Evolutionary conservation across 2,888 invertebrate genomes (phyloP).

Genomic region (Cantharis rufa): DNA sequence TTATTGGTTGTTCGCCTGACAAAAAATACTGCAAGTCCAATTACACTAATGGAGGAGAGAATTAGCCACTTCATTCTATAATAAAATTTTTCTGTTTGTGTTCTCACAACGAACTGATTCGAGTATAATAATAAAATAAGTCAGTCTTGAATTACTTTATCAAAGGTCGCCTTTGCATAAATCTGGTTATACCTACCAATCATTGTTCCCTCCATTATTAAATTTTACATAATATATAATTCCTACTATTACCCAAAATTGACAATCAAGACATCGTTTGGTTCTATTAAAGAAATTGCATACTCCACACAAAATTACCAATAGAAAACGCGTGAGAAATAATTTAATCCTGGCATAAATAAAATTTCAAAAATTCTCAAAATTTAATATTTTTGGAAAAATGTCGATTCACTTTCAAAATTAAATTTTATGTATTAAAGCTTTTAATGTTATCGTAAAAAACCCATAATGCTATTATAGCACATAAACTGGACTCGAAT

Average conservation of each 20-base stretch:
- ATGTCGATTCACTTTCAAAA: too few relatives aligned
- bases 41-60: not conserved
- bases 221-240: not conserved
- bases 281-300: not conserved
- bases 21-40: not conserved
- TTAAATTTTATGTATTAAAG: too few relatives aligned
- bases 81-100: not conserved
- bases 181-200: not conserved
- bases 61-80: constrained; percentile 4
- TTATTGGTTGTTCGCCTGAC: constrained; percentile 39
- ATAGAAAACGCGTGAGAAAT: not conserved
- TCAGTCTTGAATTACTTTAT: not conserved
- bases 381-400: too few relatives aligned
- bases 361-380: too few relatives aligned
- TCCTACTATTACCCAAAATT: not conserved
- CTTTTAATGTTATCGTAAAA: too few relatives aligned
- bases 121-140: not conserved
- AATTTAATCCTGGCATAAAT: too few relatives aligned
- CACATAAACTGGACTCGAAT: too few relatives aligned
- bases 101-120: not conserved
- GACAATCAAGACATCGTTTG: not conserved
- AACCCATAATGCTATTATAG: too few relatives aligned
- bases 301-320: not conserved
- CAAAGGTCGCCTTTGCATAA: not conserved
- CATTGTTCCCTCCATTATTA: not conserved